Evolutionary conservation across 30 jellyfish, hydroid and myxozoan species (phyloP), one percentile per base, ranked within the genome.

Genomic region (Catostylus mosaicus): DNA sequence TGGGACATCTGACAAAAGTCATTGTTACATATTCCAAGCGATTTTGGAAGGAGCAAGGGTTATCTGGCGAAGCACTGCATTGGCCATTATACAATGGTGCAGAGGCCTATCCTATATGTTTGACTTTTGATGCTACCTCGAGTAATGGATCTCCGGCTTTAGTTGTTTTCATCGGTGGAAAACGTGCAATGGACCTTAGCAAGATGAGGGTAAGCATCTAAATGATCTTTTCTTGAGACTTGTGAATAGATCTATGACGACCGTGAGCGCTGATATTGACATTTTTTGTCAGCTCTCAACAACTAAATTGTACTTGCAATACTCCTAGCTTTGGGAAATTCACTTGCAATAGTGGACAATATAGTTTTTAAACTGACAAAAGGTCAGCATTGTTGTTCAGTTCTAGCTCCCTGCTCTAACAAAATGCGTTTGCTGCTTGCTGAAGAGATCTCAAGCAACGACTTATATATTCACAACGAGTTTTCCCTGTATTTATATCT

Each of bases 1-100:
- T 85, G 9, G 95, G 95, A 34, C 84, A 75, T 65, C 35, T 85
- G 84, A 85, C 85, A 34, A 84, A 84, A 37, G 66, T 62, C 37
- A 85, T 85, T 27, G 95, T 71, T n/a, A 85, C 95, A 19, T 85
- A 85, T 35, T 16, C 84, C 24, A 85, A 75, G 78, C 29, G 85
- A 40, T 85, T 85, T 66, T 85, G 95, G 95, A 73, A 85, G 67
- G 95, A 85, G 69, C 83, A 73, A 48, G 95, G 95, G 4, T 62
- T 85, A 9, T 85, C 95, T 57, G 95, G 95, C n/a, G 88, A 73
- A 43, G 83, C 80, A 45, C 69, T 54, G 19, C 88, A 85, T 51
- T 85, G 95, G 77, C 95, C 95, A 4, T 37, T 73, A 29, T 75
- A 85, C 60, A 70, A 43, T 43, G 90, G 90, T 18, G 67, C 88